Evolutionary conservation across 2,888 invertebrate species (phyloP).

Genomic region (Eledona agricola): DNA sequence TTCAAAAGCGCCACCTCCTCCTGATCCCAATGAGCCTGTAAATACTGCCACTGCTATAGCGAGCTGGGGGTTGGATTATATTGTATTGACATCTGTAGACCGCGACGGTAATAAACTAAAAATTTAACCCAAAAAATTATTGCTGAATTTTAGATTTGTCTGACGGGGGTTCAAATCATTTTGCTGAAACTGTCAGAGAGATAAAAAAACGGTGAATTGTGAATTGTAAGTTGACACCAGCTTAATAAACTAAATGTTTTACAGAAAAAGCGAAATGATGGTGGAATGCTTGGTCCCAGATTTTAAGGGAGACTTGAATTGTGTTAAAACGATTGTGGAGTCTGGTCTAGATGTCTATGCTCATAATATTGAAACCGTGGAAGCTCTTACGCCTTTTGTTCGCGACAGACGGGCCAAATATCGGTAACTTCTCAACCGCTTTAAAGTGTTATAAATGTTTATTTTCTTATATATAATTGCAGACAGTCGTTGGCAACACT

Average conservation of each 20-base stretch:
- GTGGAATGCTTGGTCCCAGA: slow-evolving; percentile 98
- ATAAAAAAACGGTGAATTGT: slow-evolving; percentile 86
- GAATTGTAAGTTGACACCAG: slow-evolving; percentile 56
- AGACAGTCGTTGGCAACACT: slow-evolving; percentile 88
- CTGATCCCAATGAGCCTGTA: slow-evolving; percentile 88
- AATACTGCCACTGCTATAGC: slow-evolving; percentile 93
- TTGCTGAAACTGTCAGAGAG: slow-evolving; percentile 89
- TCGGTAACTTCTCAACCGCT: slow-evolving; percentile 17
- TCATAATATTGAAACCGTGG: slow-evolving; percentile 98
- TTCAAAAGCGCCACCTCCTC: slow-evolving; percentile 84
- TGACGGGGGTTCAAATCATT: slow-evolving; percentile 94
- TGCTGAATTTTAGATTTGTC: slow-evolving; percentile 76
- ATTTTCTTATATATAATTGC: no score
- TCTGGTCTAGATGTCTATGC: slow-evolving; percentile 96
- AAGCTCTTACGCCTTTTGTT: slow-evolving; percentile 88
- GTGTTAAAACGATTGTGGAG: slow-evolving; percentile 77
- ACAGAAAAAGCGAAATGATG: slow-evolving; percentile 81
- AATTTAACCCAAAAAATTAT: background rate
- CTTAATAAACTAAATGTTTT: slow-evolving; percentile 41
- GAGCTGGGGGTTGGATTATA: slow-evolving; percentile 96
- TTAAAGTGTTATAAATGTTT: no score
- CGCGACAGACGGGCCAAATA: slow-evolving; percentile 94
- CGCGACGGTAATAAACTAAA: slow-evolving; percentile 78
- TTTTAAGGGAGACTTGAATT: slow-evolving; percentile 83
- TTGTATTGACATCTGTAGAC: slow-evolving; percentile 98